Percentiles rank a stretch among this genome's conserved stretches.
phyloP scores from a whole-genome alignment of 2,113 vertebrate genomes.

The Corynorhinus townsendii region DNA sequence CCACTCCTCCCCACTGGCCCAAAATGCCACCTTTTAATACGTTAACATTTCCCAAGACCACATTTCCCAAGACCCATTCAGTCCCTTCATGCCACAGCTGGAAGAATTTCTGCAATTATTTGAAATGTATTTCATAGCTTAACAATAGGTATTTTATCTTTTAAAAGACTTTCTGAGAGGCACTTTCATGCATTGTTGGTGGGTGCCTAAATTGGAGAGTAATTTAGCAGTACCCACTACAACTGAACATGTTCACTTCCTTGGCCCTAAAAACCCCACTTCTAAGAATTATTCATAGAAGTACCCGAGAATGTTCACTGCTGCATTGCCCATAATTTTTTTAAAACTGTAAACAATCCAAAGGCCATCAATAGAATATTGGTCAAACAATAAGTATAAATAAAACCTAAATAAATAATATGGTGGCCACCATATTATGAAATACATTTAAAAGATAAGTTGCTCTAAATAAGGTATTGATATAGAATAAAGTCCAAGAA shows the following conservation, averaged over 20 bases:
- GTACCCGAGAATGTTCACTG: neutral
- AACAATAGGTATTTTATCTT: conserved; percentile 67
- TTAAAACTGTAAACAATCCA: neutral
- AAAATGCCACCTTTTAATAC: conserved; percentile 61
- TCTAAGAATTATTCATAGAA: conserved; percentile 36
- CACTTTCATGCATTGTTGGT: conserved; percentile 43
- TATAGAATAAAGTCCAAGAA: neutral
- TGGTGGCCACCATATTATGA: neutral
- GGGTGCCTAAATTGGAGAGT: conserved; percentile 54
- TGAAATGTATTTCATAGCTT: conserved; percentile 59
- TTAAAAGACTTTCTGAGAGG: conserved; percentile 63
- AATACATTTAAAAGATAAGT: neutral
- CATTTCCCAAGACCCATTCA: conserved; percentile 9
- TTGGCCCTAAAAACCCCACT: conserved; percentile 24
- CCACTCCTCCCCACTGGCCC: neutral
- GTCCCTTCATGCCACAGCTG: conserved; percentile 51
- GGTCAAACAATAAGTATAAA: neutral
- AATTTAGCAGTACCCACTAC: conserved; percentile 48
- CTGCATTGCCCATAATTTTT: neutral
- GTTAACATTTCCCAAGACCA: conserved; percentile 7
- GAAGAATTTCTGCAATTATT: conserved; percentile 58
- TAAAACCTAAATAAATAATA: neutral
- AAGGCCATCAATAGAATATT: neutral
- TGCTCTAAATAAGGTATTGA: neutral
- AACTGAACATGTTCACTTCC: neutral